Evolutionary conservation across 1,140 invertebrate species (phyloP).

Genomic region (Conus ventricosus): DNA sequence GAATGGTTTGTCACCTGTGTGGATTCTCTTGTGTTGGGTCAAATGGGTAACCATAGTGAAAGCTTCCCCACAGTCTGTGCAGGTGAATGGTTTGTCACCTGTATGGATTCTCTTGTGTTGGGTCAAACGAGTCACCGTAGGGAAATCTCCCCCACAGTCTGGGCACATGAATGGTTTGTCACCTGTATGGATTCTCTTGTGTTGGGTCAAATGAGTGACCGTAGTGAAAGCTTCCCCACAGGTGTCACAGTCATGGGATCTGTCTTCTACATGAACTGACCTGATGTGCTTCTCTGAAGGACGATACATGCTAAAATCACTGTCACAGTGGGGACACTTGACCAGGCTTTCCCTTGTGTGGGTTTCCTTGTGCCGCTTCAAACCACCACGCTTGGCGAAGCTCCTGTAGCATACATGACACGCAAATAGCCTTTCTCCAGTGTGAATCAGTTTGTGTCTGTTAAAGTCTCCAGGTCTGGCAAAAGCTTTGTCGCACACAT

Average conservation of each 20-base stretch:
- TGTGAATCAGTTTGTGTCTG: too few relatives aligned
- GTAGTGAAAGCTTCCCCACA: slow-evolving; percentile 18
- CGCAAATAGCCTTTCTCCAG: too few relatives aligned
- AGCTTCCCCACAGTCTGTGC: slow-evolving; percentile 16
- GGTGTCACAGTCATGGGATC: slow-evolving; percentile 1
- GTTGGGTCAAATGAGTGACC: neutral
- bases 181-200: slow-evolving; percentile 19
- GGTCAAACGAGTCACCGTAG: too few relatives aligned
- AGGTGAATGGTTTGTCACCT: slow-evolving; percentile 8
- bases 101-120: neutral
- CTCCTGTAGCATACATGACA: too few relatives aligned
- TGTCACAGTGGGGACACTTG: too few relatives aligned
- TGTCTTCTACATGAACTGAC: neutral
- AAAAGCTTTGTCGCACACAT: too few relatives aligned
- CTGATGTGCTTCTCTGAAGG: too few relatives aligned
- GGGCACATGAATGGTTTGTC: slow-evolving; percentile 16
- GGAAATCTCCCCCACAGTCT: neutral
- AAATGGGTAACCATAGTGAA: neutral
- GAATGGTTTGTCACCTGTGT: slow-evolving; percentile 19
- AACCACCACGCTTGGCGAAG: too few relatives aligned
- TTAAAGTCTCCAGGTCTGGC: too few relatives aligned
- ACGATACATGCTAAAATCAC: too few relatives aligned
- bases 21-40: slow-evolving; percentile 16
- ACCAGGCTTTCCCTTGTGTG: too few relatives aligned
- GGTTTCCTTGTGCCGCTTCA: slow-evolving; percentile 5